phyloP scores from a whole-genome alignment of 1,140 invertebrate species.

The Plectrocnemia conspersa region DNA sequence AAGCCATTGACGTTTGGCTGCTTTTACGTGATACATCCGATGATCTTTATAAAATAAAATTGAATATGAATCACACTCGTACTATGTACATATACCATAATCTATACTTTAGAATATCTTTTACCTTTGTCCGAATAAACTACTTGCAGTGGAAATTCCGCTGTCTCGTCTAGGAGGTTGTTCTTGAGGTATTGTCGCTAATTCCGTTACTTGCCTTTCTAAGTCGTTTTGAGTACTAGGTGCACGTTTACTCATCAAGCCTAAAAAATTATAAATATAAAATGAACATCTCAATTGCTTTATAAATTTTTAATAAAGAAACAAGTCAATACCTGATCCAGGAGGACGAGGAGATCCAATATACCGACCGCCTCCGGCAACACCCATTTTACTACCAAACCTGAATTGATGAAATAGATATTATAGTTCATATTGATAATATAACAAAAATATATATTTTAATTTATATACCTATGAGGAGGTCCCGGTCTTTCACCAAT shows the following conservation, averaged over 20 bases:
- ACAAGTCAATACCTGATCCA: constrained; percentile 38
- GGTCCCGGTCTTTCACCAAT: constrained; percentile 45
- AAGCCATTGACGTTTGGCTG: constrained; percentile 70
- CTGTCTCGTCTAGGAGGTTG: constrained; percentile 48
- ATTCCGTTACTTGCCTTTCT: constrained; percentile 39
- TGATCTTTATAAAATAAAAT: constrained; percentile 46
- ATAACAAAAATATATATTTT: not conserved
- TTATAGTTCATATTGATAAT: not conserved
- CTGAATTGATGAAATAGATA: constrained; percentile 30
- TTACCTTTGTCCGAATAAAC: constrained; percentile 49
- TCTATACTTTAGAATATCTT: constrained; percentile 2
- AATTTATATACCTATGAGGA: constrained; percentile 34
- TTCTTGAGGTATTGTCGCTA: constrained; percentile 40
- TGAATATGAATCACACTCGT: constrained; percentile 26
- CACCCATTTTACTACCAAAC: constrained; percentile 46
- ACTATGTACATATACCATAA: constrained; percentile 4
- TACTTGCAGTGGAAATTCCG: constrained; percentile 50
- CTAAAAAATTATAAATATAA: constrained; percentile 12
- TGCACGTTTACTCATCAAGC: constrained; percentile 9
- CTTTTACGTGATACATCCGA: constrained; percentile 62
- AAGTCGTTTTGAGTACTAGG: constrained; percentile 23
- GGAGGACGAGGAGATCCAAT: constrained; percentile 36
- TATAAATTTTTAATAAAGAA: not conserved
- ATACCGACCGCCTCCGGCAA: constrained; percentile 40
- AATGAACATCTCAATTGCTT: not conserved